Evolutionary conservation across 2,888 invertebrate species (phyloP).

Genomic region (Pseudoips prasinana): DNA sequence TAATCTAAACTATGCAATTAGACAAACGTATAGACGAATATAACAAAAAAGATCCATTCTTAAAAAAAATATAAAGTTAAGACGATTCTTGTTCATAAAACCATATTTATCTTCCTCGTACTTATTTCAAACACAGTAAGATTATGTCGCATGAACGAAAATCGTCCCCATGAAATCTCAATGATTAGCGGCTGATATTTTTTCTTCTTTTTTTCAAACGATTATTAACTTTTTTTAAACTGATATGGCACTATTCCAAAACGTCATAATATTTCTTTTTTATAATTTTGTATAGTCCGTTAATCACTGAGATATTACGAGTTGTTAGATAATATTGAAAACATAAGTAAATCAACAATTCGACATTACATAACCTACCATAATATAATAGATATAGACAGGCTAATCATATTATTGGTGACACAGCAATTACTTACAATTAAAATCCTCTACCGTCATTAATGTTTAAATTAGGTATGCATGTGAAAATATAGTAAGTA

Average conservation of each 20-base stretch:
- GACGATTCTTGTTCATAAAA: no score
- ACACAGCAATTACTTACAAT: constrained; percentile 77
- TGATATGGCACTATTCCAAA: constrained; percentile 69
- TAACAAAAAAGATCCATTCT: constrained; percentile 34
- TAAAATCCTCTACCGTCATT: constrained; percentile 64
- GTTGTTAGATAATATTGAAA: constrained; percentile 43
- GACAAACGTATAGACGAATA: constrained; percentile 45
- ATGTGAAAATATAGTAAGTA: constrained; percentile 48
- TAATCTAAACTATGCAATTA: constrained; percentile 63
- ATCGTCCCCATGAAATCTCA: constrained; percentile 32
- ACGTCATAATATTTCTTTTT: constrained; percentile 34
- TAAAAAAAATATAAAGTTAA: constrained; percentile 13
- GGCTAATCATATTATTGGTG: constrained; percentile 78
- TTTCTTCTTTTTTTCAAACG: constrained; percentile 18
- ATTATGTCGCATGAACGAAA: no score
- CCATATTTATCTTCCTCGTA: no score
- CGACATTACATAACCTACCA: constrained; percentile 53
- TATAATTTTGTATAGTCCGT: constrained; percentile 41
- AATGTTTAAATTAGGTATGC: constrained; percentile 52
- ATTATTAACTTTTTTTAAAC: constrained; percentile 38
- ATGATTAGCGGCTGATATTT: constrained; percentile 54
- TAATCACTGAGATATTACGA: constrained; percentile 59
- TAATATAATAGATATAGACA: constrained; percentile 62
- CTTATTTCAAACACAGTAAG: no score
- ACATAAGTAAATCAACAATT: constrained; percentile 44